Evolutionary conservation across 2,888 invertebrate species (phyloP).

Genomic region (Neoitamus cyanurus): DNA sequence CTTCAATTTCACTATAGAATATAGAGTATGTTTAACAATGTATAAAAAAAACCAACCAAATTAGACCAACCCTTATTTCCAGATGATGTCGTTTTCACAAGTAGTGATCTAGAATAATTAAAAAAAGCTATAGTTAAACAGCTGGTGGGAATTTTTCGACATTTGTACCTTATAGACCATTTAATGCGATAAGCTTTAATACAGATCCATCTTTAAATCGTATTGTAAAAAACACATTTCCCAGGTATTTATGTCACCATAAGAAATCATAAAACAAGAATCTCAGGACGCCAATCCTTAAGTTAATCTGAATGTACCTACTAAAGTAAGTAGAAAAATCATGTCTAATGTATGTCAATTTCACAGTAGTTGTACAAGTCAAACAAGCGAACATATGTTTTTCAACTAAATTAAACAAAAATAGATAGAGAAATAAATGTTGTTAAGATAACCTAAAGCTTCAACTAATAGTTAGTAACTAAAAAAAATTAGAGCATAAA

Average conservation of each 20-base stretch:
- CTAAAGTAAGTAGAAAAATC: background rate
- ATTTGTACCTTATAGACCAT: background rate
- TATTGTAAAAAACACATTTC: background rate
- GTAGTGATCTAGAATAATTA: background rate
- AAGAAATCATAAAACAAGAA: background rate
- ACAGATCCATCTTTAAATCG: background rate
- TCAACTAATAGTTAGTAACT: background rate
- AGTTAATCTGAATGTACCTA: background rate
- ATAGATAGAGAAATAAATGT: background rate
- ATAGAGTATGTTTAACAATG: too few species aligned
- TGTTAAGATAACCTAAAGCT: background rate
- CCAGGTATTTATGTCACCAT: background rate
- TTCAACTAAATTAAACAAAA: background rate
- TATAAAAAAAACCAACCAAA: too few species aligned
- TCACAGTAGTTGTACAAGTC: background rate
- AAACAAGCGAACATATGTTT: background rate
- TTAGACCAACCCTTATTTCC: too few species aligned
- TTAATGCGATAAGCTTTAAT: background rate
- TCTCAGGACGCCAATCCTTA: background rate
- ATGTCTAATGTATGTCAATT: background rate
- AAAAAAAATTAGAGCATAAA: background rate
- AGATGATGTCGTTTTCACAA: too few species aligned
- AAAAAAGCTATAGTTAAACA: background rate
- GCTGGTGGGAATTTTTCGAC: background rate
- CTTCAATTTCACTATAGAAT: too few species aligned